Evolutionary conservation across 2,797 vertebrate genomes (phyloP), one percentile per base, ranked within the genome.

Genomic region (Cyprinodon diabolis): DNA sequence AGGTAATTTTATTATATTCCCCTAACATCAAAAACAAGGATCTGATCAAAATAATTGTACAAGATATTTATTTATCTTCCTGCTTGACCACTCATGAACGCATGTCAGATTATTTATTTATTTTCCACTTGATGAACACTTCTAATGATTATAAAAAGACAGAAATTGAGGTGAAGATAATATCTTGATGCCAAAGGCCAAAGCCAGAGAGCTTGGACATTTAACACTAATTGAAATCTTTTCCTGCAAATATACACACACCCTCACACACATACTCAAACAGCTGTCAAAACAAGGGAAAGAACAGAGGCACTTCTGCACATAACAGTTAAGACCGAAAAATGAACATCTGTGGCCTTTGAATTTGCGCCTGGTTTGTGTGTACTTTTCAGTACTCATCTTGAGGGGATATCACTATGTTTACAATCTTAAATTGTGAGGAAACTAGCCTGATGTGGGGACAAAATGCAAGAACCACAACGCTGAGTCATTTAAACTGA

Each of bases 281-380:
- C 86, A 88, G 80, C 82, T 90, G 85, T 84, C 68, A 72, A 90
- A 89, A 90, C 82, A 87, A 76, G 47, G 30, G 1, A 37, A 75
- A 12, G 48, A 66, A 48, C 21, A 62, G 60, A 84, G 66, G 57
- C 15, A 63, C 10, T 78, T 78, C 55, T 68, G 30, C 69, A 48
- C 30, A 45, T 52, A 66, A 75, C 14, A 19, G 17, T 72, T 57
- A 55, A 47, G 52, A 68, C 40, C 40, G 68, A 77, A 80, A 43
- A 70, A 74, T 75, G 57, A 78, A 71, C 80, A 79, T 79, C 79
- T 82, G 75, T 30, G 30, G 57, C 47, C 48, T 74, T 74, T 40
- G 7, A 40, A 43, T 43, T 43, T 74, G 51, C 70, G n/a, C 72
- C 75, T 40, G 19, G 57, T 56, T 13, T 60, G 5, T 77, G 48